Conservation (phyloP, 2,113 vertebrate genomes). For the Bos javanicus region DNA sequence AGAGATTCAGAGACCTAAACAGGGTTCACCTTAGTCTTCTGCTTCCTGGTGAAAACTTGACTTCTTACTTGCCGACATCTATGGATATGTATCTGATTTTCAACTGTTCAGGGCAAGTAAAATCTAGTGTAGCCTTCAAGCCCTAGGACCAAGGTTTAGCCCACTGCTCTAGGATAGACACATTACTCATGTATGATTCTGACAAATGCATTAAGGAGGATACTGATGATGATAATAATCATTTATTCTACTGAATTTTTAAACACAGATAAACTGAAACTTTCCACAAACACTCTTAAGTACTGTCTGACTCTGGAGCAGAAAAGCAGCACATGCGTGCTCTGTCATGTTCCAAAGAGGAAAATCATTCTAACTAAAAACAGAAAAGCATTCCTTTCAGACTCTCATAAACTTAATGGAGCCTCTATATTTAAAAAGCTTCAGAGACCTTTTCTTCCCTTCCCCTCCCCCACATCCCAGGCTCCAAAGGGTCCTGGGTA, state of each 20-base stretch:
- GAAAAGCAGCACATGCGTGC: not conserved
- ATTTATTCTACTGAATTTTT: not conserved
- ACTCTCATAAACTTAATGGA: not conserved
- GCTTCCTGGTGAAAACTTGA: not conserved
- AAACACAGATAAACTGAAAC: not conserved
- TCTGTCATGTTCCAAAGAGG: not conserved
- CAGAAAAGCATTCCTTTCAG: slow-evolving; percentile 1
- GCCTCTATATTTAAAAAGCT: not conserved
- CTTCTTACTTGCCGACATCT: not conserved
- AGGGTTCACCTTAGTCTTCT: not conserved
- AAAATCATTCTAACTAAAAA: slow-evolving; percentile 5
- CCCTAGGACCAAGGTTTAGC: not conserved
- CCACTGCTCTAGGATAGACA: not conserved
- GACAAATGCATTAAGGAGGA: not conserved
- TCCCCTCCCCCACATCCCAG: not conserved
- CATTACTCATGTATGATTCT: not conserved
- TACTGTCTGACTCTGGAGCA: not conserved
- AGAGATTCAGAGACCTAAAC: not conserved
- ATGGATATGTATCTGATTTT: not conserved
- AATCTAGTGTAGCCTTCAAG: not conserved
- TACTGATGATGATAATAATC: not conserved
- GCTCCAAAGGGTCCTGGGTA: slow-evolving; percentile 8
- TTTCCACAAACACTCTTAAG: not conserved
- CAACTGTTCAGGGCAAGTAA: not conserved
- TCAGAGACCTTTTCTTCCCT: not conserved